phyloP scores from a whole-genome alignment of 2,888 invertebrate species.

The Teinopalpus imperialis region DNA sequence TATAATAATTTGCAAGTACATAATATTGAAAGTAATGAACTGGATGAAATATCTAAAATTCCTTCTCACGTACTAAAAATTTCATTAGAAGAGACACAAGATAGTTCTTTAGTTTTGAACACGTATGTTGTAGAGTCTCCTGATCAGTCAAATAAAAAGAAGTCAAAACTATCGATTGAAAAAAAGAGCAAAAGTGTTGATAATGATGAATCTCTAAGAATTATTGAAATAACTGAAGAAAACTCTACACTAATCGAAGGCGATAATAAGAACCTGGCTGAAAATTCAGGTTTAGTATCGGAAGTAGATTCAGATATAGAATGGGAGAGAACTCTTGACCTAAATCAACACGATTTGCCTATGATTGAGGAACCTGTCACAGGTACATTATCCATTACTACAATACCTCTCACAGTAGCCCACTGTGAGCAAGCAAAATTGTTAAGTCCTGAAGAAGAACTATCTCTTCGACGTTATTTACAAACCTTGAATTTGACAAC shows the following conservation, averaged over 20 bases:
- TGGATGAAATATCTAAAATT: neutral
- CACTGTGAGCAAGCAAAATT: constrained; percentile 62
- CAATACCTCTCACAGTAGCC: constrained; percentile 66
- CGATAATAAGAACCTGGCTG: constrained; percentile 54
- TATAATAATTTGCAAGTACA: neutral
- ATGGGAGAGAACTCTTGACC: constrained; percentile 77
- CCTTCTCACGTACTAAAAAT: neutral
- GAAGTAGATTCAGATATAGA: constrained; percentile 85
- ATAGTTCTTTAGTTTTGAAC: constrained; percentile 22
- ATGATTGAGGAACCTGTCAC: constrained; percentile 48
- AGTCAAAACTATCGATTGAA: constrained; percentile 53
- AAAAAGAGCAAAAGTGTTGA: constrained; percentile 76
- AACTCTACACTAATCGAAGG: constrained; percentile 38
- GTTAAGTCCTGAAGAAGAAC: constrained; percentile 82
- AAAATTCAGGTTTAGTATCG: constrained; percentile 76
- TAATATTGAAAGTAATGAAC: neutral
- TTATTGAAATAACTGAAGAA: constrained; percentile 66
- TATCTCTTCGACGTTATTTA: constrained; percentile 77
- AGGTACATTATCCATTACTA: constrained; percentile 61
- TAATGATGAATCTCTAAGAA: constrained; percentile 68
- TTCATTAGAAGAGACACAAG: neutral
- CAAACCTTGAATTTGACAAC: constrained; percentile 80
- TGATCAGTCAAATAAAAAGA: constrained; percentile 51
- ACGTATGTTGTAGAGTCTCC: constrained; percentile 71
- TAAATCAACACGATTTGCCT: constrained; percentile 42